A percentile compares a stretch with the other conserved stretches of the same genome.
Evolutionary conservation across 2,797 vertebrate species (phyloP).

Genomic region (Dendrocincla fuliginosa): DNA sequence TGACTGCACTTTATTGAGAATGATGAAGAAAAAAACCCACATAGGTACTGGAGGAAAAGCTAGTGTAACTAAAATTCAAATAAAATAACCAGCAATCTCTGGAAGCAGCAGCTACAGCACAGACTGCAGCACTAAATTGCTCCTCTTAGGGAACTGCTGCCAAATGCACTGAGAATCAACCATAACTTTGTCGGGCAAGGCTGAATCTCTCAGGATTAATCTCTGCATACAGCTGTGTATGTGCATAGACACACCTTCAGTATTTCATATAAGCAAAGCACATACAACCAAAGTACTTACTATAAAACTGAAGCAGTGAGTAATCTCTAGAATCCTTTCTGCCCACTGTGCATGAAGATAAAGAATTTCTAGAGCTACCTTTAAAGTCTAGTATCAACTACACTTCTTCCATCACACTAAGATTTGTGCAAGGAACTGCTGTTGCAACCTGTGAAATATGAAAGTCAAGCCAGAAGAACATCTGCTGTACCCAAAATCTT

Average conservation of each 20-base stretch:
- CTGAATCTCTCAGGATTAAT: neutral
- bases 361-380: neutral
- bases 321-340: neutral
- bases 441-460: neutral
- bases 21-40: neutral
- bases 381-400: neutral
- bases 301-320: neutral
- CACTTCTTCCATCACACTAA: neutral
- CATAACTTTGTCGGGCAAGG: neutral
- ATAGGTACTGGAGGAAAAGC: neutral
- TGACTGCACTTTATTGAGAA: neutral
- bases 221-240: neutral
- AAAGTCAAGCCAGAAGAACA: neutral
- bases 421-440: neutral
- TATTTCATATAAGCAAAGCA: neutral
- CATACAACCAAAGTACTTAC: neutral
- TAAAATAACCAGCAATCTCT: neutral
- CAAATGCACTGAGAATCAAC: neutral
- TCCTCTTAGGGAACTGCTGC: neutral
- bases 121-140: neutral
- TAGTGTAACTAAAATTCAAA: neutral
- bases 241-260: neutral
- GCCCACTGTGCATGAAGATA: neutral
- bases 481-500: neutral
- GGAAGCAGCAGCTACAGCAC: neutral